Base-by-base conservation (phyloP, 2,888 invertebrate genomes). In the Dastarcus helophoroides region DNA sequence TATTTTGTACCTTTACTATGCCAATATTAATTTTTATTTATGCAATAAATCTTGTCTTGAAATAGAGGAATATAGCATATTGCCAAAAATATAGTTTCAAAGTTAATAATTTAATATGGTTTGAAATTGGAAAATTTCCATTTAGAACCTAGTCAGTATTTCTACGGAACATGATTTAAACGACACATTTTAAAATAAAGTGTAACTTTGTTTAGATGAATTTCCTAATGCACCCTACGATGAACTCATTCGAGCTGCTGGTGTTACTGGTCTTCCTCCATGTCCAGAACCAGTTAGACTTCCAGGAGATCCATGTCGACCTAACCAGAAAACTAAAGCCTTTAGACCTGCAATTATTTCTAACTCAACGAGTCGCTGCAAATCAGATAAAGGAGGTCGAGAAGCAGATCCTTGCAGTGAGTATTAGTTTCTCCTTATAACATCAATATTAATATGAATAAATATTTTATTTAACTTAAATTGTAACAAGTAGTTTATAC, bases 221-320 rank as follows among this genome's bases (percentile, higher is more conserved):
- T 61, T 60, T 48, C 70, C 72, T 0, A 67, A 68, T 0, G 69
- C 68, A 0, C 64, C 71, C 33, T 73, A 72, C 47, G 72, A 72
- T 24, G 65, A 68, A 35, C 56, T 73, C 0, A 59, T 72, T 15
- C 54, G 71, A 3, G 69, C 71, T 1, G 66, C 68, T 1, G 72
- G 71, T 32, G 64, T 67, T 5, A 64, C 65, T 29, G 72, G 71
- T 2, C 42, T 57, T 0, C 62, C 67, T 0, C 68, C 70, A 2
- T 72, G 72, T 42, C 62, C 71, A 2, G 69, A 70, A 47, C 69
- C 73, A 1, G 63, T 67, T 50, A 60, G 65, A 1, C 53, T 73
- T 24, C 73, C 73, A 0, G 73, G 71, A 0, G 73, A 72, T 51
- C 67, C 70, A 0, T 71, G 69, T 47, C 56, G 70, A 19, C 71